Evolutionary conservation across 1,140 invertebrate species (phyloP), one percentile per base, ranked within the genome.

Genomic region (Hestina assimilis): DNA sequence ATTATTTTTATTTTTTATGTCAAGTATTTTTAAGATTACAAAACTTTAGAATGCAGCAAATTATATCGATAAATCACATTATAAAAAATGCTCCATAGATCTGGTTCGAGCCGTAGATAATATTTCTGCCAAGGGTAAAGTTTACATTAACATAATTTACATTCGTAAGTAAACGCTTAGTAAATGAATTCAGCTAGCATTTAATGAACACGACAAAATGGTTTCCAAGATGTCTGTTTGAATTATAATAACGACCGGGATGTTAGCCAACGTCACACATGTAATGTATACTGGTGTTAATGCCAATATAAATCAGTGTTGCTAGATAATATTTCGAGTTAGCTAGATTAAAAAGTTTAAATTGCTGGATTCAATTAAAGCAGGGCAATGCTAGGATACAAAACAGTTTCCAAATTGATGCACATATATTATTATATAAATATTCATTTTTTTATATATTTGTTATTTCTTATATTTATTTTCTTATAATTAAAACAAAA

Each of bases 201-300:
- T 63, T 59, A 60, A 63, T 58, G 41, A 62, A 68, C 38, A 58
- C 38, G 54, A 62, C 53, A 53, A 66, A 74, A 75, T 67, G 58
- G 65, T 59, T 63, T 66, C 60, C 61, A 58, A 72, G 60, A 68
- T 59, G 64, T 59, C 65, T 50, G n/a, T 35, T 72, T 69, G 63
- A 75, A 62, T 78, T 72, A 75, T 75, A 72, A 65, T 76, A 79
- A 63, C 52, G 24, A 63, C 69, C 69, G 67, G 71, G 72, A 76
- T 57, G 51, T 42, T 52, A 38, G 72, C 77, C 70, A 80, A 68
- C 57, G 48, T 62, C 33, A 42, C 35, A 40, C 47, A 11, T 57
- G 26, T 47, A 61, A 43, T 50, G 29, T 51, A 57, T 47, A 68
- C 52, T 45, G 40, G 51, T 69, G 56, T 66, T 69, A 72, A 67